Base-by-base conservation (phyloP, 2,113 vertebrate species). In the Oncorhynchus masou region DNA sequence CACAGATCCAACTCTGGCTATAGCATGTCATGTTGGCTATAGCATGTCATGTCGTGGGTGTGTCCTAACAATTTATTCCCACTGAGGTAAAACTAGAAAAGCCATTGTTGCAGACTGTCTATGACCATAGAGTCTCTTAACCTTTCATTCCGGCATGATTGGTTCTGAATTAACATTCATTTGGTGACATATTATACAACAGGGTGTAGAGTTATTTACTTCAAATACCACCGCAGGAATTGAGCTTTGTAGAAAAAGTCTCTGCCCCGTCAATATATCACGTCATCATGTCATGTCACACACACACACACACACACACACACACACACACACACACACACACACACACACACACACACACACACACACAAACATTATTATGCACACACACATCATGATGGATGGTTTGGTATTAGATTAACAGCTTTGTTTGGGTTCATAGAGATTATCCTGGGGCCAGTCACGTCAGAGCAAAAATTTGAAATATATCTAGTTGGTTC, bases 401-500 rank as follows among this genome's bases (percentile, higher is more conserved):
- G 20, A 48, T 11, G 20, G 57, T 7, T 34, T 16, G 3, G 48
- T 67, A 49, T 25, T 73, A 69, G 60, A 73, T 74, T 48, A 78
- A 84, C 79, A 39, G 76, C 67, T 79, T 81, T 74, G 70, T 84
- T 76, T 82, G 45, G 68, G 45, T 49, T 74, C 22, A 49, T n/a
- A 29, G 71, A 73, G 73, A 76, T 75, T 77, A 77, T 72, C 67
- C 19, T 25, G 20, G 71, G 60, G 59, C 59, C 1, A 68, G 71
- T 64, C 82, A 65, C 66, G 31, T 66, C 67, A 48, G 54, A 75
- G 15, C 2, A 2, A 19, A 27, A 25, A 45, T 73, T 48, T 70
- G 8, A 69, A 22, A 67, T 19, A 13, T n/a, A 24, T 62, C 59
- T 13, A 7, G 20, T 62, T 62, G 20, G 7, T 24, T 22, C 34